These are phyloP conservation scores for Oenanthe melanoleuca DNA, from an alignment of 2,113 vertebrate species.

Conservation along the genomic window DNA sequence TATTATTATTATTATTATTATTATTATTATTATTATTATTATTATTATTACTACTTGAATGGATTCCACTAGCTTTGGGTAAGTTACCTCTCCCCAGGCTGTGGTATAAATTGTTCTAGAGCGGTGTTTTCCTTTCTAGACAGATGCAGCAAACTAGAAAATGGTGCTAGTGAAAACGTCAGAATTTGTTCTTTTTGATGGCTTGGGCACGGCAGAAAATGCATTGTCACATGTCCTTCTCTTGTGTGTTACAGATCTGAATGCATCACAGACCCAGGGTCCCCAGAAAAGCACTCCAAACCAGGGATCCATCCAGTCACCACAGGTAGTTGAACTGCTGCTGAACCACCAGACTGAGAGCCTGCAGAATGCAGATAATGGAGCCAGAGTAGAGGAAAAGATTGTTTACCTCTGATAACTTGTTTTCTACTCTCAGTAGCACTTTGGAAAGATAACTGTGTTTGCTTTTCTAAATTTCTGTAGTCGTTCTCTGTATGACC, in stretches of 20 bases:
- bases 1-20: no score
- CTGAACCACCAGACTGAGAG: conserved; percentile 58
- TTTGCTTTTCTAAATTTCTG: conserved; percentile 23
- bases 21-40: neutral
- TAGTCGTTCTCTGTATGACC: conserved; percentile 19
- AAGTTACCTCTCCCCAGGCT: neutral
- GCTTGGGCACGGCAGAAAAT: neutral
- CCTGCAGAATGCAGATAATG: conserved; percentile 72
- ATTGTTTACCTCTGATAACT: conserved; percentile 90
- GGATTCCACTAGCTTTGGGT: neutral
- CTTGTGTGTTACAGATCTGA: conserved; percentile 75
- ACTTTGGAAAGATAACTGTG: conserved; percentile 30
- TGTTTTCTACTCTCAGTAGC: conserved; percentile 2
- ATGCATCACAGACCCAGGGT: conserved; percentile 27
- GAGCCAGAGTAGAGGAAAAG: conserved; percentile 81
- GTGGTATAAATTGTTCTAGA: neutral
- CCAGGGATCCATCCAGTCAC: neutral
- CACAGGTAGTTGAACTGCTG: conserved; percentile 36
- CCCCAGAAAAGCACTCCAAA: neutral
- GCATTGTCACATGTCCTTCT: neutral
- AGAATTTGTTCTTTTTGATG: neutral
- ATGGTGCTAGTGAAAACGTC: neutral
- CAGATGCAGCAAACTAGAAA: neutral
- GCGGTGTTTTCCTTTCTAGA: neutral
- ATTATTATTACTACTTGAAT: neutral